Conservation (phyloP, 2,888 invertebrate genomes). For the Ophioninae sp. region DNA sequence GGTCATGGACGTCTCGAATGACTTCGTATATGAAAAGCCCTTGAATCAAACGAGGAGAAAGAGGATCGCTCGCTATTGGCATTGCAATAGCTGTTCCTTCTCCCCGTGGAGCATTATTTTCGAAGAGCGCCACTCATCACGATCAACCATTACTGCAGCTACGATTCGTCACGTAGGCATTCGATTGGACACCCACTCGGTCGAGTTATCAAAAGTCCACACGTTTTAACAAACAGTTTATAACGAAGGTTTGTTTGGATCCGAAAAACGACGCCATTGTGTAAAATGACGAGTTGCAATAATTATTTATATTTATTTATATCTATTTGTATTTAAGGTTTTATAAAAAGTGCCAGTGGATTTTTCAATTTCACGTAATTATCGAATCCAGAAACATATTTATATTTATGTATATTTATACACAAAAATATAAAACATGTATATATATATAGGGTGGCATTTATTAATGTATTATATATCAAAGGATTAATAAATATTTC, state of each 20-base stretch:
- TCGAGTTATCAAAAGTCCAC: neutral
- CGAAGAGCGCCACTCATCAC: slow-evolving; percentile 2
- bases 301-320: neutral
- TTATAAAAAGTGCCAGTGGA: neutral
- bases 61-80: neutral
- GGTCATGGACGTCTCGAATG: neutral
- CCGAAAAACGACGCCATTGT: neutral
- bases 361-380: neutral
- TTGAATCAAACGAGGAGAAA: slow-evolving; percentile 3
- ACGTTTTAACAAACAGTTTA: neutral
- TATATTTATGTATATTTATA: neutral
- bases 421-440: neutral
- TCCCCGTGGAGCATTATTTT: neutral
- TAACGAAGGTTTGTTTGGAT: too few species aligned
- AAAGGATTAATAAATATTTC: too few species aligned
- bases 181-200: neutral
- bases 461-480: too few species aligned
- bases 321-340: neutral
- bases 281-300: neutral
- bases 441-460: neutral
- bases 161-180: slow-evolving; percentile 11
- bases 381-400: neutral
- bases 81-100: neutral
- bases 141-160: neutral
- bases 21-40: slow-evolving; percentile 6